Conservation (phyloP, 2,888 invertebrate genomes). For the Agapostemon virescens region DNA sequence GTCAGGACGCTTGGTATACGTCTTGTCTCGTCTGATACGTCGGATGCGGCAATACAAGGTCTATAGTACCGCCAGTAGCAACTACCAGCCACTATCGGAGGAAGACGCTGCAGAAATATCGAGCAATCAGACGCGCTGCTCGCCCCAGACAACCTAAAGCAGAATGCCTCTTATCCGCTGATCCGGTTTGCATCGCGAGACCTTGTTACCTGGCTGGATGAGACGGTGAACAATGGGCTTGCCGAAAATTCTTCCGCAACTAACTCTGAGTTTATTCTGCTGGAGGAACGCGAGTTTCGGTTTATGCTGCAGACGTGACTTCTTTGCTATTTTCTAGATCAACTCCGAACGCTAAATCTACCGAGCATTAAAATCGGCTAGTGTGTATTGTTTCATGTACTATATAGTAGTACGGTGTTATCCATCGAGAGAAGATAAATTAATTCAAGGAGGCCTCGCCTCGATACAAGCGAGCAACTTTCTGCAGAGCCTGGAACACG, state of each 20-base stretch:
- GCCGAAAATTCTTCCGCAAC: constrained; percentile 4
- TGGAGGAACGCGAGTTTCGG: background rate
- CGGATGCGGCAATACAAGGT: constrained; percentile 31
- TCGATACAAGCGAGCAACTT: too few species aligned
- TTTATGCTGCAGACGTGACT: background rate
- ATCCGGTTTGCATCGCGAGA: constrained; percentile 50
- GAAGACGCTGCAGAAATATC: constrained; percentile 54
- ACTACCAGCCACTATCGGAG: constrained; percentile 48
- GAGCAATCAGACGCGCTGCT: constrained; percentile 55
- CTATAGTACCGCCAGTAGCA: constrained; percentile 40
- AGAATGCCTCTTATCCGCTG: constrained; percentile 49
- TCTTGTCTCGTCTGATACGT: constrained; percentile 24
- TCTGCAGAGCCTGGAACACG: too few species aligned
- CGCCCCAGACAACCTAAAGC: constrained; percentile 40
- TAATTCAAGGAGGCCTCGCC: too few species aligned
- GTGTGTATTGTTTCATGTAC: too few species aligned
- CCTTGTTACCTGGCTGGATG: constrained; percentile 3
- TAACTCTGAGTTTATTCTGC: background rate
- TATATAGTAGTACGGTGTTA: too few species aligned
- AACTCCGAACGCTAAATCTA: too few species aligned
- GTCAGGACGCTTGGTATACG: constrained; percentile 2
- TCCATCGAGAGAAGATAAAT: too few species aligned
- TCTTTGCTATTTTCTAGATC: background rate
- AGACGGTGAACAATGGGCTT: background rate
- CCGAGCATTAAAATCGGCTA: too few species aligned